These are phyloP conservation scores for Alauda arvensis DNA, from an alignment of 2,797 vertebrate species.

Conservation along the genomic window DNA sequence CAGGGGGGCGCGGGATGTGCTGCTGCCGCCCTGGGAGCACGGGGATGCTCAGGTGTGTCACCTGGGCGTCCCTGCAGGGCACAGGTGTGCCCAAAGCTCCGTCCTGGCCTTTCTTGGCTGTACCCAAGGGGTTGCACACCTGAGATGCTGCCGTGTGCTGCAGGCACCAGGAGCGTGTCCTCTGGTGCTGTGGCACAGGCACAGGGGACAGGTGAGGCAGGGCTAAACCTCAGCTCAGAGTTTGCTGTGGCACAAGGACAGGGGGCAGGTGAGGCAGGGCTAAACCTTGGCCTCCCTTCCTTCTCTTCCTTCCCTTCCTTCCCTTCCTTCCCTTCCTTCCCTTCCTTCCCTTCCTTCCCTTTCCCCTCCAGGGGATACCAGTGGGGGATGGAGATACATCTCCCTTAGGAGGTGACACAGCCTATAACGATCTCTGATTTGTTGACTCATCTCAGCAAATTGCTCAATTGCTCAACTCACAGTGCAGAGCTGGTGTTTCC, in stretches of 20 bases:
- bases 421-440: background rate
- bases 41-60: background rate
- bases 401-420: background rate
- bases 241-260: background rate
- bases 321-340: no score
- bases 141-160: accelerated
- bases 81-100: accelerated
- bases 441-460: background rate
- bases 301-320: no score
- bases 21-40: background rate
- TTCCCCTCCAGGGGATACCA: background rate
- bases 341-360: background rate
- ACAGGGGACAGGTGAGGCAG: background rate
- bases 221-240: background rate
- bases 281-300: no score
- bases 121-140: accelerated
- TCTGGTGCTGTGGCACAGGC: background rate
- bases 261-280: no score
- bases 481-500: background rate
- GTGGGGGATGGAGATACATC: background rate
- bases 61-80: accelerated
- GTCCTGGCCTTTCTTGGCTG: background rate
- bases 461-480: background rate
- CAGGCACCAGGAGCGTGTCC: background rate
- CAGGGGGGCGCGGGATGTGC: accelerated